phyloP scores from a whole-genome alignment of 2,797 vertebrate species.

The Merluccius polli region DNA sequence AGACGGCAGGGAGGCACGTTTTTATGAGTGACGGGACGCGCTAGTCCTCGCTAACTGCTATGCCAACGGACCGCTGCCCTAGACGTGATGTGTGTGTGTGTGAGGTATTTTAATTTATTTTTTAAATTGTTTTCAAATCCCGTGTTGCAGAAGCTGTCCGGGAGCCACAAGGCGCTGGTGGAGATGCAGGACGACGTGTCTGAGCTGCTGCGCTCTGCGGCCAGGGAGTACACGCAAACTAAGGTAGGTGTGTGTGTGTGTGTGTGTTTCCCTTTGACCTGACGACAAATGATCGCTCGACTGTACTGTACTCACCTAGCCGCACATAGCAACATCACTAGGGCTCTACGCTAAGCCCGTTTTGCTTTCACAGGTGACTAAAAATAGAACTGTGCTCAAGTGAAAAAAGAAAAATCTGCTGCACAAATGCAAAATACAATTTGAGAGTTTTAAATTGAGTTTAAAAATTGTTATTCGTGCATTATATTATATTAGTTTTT shows the following conservation, averaged over 20 bases:
- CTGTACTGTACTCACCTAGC: not conserved
- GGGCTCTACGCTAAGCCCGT: no score
- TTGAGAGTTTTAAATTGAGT: not conserved
- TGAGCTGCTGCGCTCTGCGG: conserved; percentile 82
- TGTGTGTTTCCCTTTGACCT: not conserved
- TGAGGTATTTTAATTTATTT: not conserved
- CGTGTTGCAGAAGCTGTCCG: conserved; percentile 86
- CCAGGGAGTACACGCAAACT: conserved; percentile 79
- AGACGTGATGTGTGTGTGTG: not conserved
- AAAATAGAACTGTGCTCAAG: not conserved
- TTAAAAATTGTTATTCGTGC: no score
- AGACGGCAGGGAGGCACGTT: not conserved
- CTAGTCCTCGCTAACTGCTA: not conserved
- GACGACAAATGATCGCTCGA: not conserved
- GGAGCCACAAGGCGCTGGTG: conserved; percentile 94
- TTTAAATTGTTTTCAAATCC: conserved; percentile 1
- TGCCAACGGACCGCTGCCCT: no score
- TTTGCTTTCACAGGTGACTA: no score
- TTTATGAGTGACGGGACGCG: not conserved
- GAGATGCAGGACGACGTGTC: conserved; percentile 93
- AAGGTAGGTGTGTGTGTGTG: conserved; percentile 71
- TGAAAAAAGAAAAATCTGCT: no score
- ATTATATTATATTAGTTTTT: no score
- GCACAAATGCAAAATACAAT: not conserved
- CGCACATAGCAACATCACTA: no score